Evolutionary conservation across 1,140 invertebrate genomes (phyloP).

Genomic region (Drosophila repleta): DNA sequence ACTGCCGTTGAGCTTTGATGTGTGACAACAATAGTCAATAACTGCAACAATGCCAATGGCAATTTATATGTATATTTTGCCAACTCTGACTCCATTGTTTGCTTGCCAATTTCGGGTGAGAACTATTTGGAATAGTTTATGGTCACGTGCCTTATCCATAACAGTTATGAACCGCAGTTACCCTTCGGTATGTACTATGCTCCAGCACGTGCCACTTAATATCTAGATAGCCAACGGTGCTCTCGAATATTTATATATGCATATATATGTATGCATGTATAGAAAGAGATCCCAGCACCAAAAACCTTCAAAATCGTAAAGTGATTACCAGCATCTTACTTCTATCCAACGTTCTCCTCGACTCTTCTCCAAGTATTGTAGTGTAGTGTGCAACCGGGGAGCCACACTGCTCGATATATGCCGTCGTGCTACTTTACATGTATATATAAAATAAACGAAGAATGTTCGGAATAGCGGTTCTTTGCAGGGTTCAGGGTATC

Average conservation of each 20-base stretch:
- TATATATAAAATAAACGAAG: too few relatives aligned
- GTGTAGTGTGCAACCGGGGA: too few relatives aligned
- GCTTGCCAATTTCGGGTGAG: slow-evolving; percentile 29
- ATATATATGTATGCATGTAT: too few relatives aligned
- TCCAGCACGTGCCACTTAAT: slow-evolving; percentile 2
- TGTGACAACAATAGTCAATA: slow-evolving; percentile 75
- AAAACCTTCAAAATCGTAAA: too few relatives aligned
- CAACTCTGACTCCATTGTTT: slow-evolving; percentile 56
- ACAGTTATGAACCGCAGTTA: slow-evolving; percentile 12
- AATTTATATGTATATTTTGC: slow-evolving; percentile 65
- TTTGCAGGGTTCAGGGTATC: too few relatives aligned
- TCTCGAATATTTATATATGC: slow-evolving; percentile 1
- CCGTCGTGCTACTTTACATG: too few relatives aligned
- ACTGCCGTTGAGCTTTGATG: slow-evolving; percentile 63
- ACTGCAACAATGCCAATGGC: slow-evolving; percentile 70
- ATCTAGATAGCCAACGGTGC: neutral
- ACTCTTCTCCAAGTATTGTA: too few relatives aligned
- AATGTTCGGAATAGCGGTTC: too few relatives aligned
- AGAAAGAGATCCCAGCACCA: too few relatives aligned
- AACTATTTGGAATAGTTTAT: slow-evolving; percentile 72
- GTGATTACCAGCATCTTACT: too few relatives aligned
- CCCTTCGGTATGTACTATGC: slow-evolving; percentile 1
- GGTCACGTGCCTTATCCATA: slow-evolving; percentile 67
- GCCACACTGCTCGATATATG: too few relatives aligned
- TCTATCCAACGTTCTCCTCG: too few relatives aligned